Conservation (phyloP, 1,140 invertebrate species). For the Brachionus rubens region DNA sequence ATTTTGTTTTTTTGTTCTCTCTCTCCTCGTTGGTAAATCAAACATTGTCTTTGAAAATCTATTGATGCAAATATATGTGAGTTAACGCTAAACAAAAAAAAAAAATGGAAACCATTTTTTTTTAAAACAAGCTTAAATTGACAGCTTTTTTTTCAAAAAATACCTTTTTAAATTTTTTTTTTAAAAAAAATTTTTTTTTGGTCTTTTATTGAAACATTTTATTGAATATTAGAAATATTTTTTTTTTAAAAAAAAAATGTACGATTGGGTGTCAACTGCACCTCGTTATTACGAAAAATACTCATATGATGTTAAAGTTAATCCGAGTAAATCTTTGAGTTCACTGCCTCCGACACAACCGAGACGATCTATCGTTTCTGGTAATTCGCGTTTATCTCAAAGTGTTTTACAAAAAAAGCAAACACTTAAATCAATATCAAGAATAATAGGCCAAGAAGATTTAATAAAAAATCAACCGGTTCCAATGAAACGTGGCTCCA, state of each 20-base stretch:
- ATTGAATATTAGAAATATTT: not conserved
- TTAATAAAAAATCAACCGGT: not conserved
- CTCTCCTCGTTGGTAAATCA: not conserved
- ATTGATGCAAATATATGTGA: too few relatives aligned
- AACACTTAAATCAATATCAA: conserved; percentile 30
- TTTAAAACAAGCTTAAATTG: too few relatives aligned
- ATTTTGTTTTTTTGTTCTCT: too few relatives aligned
- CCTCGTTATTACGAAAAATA: conserved; percentile 7
- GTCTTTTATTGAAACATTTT: too few relatives aligned
- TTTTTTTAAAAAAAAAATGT: conserved; percentile 37
- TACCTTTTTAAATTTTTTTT: too few relatives aligned
- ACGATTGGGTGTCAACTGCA: conserved; percentile 8
- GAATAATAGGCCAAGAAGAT: conserved; percentile 6
- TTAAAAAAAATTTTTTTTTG: too few relatives aligned
- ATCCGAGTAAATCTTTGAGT: not conserved
- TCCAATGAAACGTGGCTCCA: not conserved
- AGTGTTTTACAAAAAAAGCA: not conserved
- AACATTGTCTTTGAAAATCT: not conserved
- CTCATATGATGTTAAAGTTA: not conserved
- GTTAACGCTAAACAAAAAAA: too few relatives aligned
- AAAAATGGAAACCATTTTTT: too few relatives aligned
- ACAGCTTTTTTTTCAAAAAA: too few relatives aligned
- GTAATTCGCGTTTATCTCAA: not conserved
- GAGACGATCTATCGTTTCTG: not conserved
- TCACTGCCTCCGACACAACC: conserved; percentile 21